Evolutionary conservation across 2,113 vertebrate genomes (phyloP).

Genomic region (Labeo catla): DNA sequence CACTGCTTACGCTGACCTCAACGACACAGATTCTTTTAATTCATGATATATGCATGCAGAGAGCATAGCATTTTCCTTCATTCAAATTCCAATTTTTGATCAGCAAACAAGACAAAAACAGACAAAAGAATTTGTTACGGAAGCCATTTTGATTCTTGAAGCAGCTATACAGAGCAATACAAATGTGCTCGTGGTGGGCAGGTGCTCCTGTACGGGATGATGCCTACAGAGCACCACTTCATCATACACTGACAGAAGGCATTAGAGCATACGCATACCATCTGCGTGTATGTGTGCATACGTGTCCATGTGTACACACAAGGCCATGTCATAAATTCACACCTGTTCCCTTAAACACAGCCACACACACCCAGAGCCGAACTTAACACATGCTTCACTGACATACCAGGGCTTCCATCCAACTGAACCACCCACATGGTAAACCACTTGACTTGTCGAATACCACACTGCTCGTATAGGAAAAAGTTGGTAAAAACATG

Average conservation of each 20-base stretch:
- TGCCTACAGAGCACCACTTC: constrained; percentile 68
- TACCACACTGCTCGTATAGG: not conserved
- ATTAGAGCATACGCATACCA: constrained; percentile 70
- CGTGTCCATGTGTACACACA: constrained; percentile 49
- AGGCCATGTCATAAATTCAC: constrained; percentile 68
- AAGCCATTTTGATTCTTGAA: constrained; percentile 19
- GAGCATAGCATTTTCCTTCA: not conserved
- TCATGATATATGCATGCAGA: not conserved
- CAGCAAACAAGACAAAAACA: not conserved
- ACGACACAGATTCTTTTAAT: not conserved
- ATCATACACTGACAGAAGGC: constrained; percentile 73
- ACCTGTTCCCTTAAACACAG: constrained; percentile 41
- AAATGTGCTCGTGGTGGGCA: constrained; percentile 54
- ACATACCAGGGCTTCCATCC: constrained; percentile 10
- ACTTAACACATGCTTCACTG: constrained; percentile 16
- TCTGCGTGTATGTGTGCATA: constrained; percentile 60
- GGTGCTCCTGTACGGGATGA: constrained; percentile 60
- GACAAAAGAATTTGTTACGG: not conserved
- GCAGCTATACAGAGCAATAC: not conserved
- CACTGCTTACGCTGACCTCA: not conserved
- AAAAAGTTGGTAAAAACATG: not conserved
- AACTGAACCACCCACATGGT: constrained; percentile 20
- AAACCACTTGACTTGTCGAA: not conserved
- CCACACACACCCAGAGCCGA: constrained; percentile 22
- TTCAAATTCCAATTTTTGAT: not conserved